Evolutionary conservation across 2,888 invertebrate genomes (phyloP).

Genomic region (Sylvicola fuscatus): DNA sequence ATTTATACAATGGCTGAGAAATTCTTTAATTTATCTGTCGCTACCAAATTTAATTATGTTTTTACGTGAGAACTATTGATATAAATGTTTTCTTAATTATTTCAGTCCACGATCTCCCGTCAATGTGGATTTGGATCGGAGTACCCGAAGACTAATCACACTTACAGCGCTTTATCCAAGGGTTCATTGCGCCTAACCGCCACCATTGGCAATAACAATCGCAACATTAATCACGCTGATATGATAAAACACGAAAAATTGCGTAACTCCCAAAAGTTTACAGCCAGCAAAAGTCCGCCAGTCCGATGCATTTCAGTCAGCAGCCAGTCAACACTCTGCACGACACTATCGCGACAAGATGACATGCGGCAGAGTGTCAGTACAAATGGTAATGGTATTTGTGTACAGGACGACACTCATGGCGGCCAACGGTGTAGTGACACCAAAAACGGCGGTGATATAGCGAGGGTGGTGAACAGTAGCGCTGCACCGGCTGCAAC

Average conservation of each 20-base stretch:
- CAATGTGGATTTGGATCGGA: slow-evolving; percentile 19
- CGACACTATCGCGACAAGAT: not conserved
- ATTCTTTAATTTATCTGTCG: no score
- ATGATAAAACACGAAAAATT: not conserved
- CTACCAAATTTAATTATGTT: no score
- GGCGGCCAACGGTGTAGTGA: no score
- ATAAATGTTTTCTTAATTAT: not conserved
- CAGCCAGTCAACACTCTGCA: slow-evolving; percentile 16
- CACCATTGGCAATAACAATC: slow-evolving; percentile 17
- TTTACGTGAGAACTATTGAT: no score
- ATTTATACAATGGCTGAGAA: no score
- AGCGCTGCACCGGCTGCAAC: no score
- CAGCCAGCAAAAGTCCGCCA: not conserved
- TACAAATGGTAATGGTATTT: no score
- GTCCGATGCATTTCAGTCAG: slow-evolving; percentile 16
- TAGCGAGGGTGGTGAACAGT: no score
- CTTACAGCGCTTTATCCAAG: slow-evolving; percentile 19
- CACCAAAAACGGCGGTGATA: no score
- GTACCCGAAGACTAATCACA: slow-evolving; percentile 18
- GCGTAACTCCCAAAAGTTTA: not conserved
- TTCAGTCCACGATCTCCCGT: slow-evolving; percentile 20
- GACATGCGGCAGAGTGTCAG: no score
- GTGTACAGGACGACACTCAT: no score
- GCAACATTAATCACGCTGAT: no score
- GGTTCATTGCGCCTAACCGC: slow-evolving; percentile 22